A percentile compares a stretch with the other conserved stretches of the same genome.
Evolutionary conservation across 2,888 invertebrate species (phyloP).

Genomic region (Cerceris ruficornis): DNA sequence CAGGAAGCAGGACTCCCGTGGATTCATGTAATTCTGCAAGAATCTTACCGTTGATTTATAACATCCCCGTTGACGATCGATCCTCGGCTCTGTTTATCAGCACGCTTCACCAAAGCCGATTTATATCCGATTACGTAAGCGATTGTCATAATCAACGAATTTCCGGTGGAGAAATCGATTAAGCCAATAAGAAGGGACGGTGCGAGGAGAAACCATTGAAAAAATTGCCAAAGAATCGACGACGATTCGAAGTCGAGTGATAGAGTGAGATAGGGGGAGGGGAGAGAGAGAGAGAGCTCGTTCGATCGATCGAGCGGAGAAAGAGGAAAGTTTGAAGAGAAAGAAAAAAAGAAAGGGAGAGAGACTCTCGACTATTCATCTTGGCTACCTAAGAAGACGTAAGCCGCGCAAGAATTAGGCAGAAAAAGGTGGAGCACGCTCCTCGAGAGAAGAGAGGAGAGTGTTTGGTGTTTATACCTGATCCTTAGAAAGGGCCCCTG

Average conservation of each 20-base stretch:
- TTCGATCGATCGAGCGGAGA: too few relatives aligned
- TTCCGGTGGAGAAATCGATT: not conserved
- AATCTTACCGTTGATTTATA: slow-evolving; percentile 33
- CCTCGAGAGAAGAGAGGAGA: slow-evolving; percentile 49
- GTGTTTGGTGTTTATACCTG: slow-evolving; percentile 78
- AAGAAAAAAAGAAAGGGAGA: slow-evolving; percentile 40
- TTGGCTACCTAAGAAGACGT: slow-evolving; percentile 49
- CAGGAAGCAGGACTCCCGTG: slow-evolving; percentile 1
- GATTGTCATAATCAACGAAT: slow-evolving; percentile 31
- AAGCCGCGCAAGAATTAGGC: slow-evolving; percentile 70
- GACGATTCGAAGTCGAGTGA: slow-evolving; percentile 50
- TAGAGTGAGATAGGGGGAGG: slow-evolving; percentile 6
- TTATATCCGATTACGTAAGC: slow-evolving; percentile 37
- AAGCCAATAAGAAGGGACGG: too few relatives aligned
- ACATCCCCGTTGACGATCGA: slow-evolving; percentile 8
- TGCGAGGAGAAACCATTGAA: not conserved
- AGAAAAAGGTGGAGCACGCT: slow-evolving; percentile 69
- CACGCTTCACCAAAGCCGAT: slow-evolving; percentile 28
- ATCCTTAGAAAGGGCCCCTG: slow-evolving; percentile 67
- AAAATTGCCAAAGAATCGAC: slow-evolving; percentile 2
- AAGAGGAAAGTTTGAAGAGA: slow-evolving; percentile 3
- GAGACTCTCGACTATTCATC: slow-evolving; percentile 24
- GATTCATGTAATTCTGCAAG: slow-evolving; percentile 12
- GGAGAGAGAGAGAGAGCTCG: slow-evolving; percentile 29
- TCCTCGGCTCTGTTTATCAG: slow-evolving; percentile 20